Conservation (phyloP, 2,888 invertebrate genomes). For the Limenitis camilla region DNA sequence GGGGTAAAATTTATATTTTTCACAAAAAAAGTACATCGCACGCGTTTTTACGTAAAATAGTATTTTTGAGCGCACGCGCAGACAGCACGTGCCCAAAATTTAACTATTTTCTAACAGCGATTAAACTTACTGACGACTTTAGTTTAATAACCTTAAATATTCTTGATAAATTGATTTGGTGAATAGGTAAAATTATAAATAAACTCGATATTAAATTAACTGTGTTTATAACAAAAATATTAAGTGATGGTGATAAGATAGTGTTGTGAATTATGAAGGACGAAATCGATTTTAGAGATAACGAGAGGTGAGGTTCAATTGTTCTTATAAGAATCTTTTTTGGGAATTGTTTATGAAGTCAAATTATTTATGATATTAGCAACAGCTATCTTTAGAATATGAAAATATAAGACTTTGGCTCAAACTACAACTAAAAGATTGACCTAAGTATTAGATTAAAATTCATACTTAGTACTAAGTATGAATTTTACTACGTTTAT, state of each 20-base stretch:
- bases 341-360: background rate
- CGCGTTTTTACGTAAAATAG: conserved; percentile 69
- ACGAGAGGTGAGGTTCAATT: conserved; percentile 39
- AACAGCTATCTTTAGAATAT: too few species aligned
- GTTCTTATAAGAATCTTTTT: conserved; percentile 41
- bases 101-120: conserved; percentile 6
- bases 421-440: too few species aligned
- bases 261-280: conserved; percentile 37
- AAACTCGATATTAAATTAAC: background rate
- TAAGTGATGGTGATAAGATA: conserved; percentile 42
- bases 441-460: too few species aligned
- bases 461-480: too few species aligned
- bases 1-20: conserved; percentile 66
- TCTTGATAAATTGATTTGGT: too few species aligned
- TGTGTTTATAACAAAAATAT: conserved; percentile 8
- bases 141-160: too few species aligned
- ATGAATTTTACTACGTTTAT: too few species aligned
- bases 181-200: background rate
- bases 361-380: background rate
- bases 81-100: conserved; percentile 52
- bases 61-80: conserved; percentile 67
- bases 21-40: conserved; percentile 56
- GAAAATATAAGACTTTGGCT: too few species aligned
- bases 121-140: too few species aligned
- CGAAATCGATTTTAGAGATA: conserved; percentile 41